Evolutionary conservation across 2,113 vertebrate species (phyloP).

Genomic region (Catharus minimus): DNA sequence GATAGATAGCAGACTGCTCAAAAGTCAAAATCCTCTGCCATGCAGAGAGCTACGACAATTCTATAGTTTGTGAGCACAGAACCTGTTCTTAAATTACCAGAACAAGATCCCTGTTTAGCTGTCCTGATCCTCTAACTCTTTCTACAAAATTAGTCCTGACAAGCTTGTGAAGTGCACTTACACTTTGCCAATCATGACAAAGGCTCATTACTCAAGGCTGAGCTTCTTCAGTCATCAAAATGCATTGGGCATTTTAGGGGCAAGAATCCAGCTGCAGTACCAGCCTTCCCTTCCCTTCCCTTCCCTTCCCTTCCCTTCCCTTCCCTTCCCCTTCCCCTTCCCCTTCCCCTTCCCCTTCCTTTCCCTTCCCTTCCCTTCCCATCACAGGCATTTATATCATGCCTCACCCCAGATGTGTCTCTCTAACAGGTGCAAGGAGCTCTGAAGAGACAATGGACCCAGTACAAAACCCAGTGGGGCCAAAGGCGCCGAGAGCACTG

Average conservation of each 20-base stretch:
- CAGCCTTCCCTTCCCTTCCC: not conserved
- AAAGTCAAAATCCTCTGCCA: not conserved
- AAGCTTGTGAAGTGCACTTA: not conserved
- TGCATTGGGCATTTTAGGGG: not conserved
- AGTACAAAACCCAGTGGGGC: constrained; percentile 88
- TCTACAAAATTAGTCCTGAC: not conserved
- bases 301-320: not conserved
- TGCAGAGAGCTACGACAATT: not conserved
- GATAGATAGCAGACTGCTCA: not conserved
- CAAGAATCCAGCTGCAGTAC: not conserved
- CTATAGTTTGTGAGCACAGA: not conserved
- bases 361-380: not conserved
- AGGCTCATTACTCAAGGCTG: not conserved
- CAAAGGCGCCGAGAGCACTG: constrained; percentile 85
- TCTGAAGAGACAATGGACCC: constrained; percentile 91
- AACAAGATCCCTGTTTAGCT: not conserved
- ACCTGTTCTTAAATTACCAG: not conserved
- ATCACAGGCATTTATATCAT: rapidly evolving
- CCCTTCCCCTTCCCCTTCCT: too few species aligned
- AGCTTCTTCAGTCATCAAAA: not conserved
- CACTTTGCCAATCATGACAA: not conserved
- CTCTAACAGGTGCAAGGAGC: constrained; percentile 85
- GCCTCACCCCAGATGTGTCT: not conserved
- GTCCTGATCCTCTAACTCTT: not conserved
- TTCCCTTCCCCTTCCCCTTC: too few species aligned